Base-by-base conservation (phyloP, 2,888 invertebrate genomes). In the Dilophus febrilis region DNA sequence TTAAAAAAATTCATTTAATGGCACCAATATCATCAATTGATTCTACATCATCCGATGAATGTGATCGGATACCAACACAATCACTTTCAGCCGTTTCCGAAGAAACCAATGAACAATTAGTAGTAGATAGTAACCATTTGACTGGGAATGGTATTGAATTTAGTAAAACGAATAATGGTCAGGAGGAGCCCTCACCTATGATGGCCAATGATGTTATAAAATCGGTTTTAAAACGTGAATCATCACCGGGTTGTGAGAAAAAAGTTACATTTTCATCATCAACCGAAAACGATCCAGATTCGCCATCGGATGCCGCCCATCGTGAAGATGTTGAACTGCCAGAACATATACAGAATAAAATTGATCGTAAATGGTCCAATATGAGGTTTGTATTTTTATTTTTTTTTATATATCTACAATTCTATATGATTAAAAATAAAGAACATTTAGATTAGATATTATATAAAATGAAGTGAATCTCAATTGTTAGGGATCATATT, bases 341-440 rank as follows among this genome's bases (percentile, higher is more conserved):
- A 49, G 51, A 52, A 47, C 57, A 56, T 55, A 54, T 53, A 48
- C 56, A 48, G 51, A 6, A 28, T 10, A 12, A 12, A 6, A 50
- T 50, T 30, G 49, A 48, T 16, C 48, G 48, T 5, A 55, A 50
- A 53, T 53, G 51, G 50, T 64, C 49, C 58, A 64, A 54, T 62
- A 66, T 62, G 59, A 61, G 53, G 71, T 70, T 50, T 67, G 64
- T 44, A 30, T n/a, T n/a, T n/a, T n/a, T n/a, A n/a, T n/a, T n/a
- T n/a, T 11, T 14, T 12, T 40, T 29, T 38, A 13, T 28, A n/a
- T n/a, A n/a, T n/a, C n/a, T n/a, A n/a, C n/a, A n/a, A n/a, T n/a
- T n/a, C n/a, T n/a, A n/a, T n/a, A n/a, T n/a, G n/a, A n/a, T n/a
- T n/a, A n/a, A n/a, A n/a, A n/a, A n/a, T n/a, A n/a, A n/a, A n/a